Evolutionary conservation across 2,888 invertebrate species (phyloP).

Genomic region (Julus scandinavius): DNA sequence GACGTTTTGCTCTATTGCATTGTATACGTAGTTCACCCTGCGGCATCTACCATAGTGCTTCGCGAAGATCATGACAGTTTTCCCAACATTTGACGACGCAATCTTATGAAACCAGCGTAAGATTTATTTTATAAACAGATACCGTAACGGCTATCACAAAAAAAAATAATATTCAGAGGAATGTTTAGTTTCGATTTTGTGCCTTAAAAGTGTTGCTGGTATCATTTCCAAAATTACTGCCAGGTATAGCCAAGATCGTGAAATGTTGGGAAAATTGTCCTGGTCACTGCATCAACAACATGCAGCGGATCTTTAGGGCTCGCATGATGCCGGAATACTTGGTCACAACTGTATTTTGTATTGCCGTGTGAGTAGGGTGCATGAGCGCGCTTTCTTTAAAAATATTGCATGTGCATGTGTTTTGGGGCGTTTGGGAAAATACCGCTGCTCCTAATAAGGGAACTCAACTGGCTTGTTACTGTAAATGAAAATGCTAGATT

Average conservation of each 20-base stretch:
- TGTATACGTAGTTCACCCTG: not conserved
- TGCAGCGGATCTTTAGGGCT: no score
- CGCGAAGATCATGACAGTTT: not conserved
- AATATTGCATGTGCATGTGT: slow-evolving; percentile 8
- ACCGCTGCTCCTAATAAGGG: not conserved
- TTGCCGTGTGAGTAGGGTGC: not conserved
- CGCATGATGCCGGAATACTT: not conserved
- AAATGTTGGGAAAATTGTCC: not conserved
- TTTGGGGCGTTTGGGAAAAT: not conserved
- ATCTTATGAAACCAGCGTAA: not conserved
- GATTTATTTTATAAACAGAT: no score
- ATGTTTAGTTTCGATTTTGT: no score
- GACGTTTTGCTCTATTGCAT: not conserved
- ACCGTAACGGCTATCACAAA: no score
- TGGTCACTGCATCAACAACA: no score
- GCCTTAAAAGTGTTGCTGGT: no score
- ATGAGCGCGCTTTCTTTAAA: not conserved
- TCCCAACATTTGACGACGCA: not conserved
- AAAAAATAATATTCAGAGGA: no score
- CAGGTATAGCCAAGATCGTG: not conserved
- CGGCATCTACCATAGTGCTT: not conserved
- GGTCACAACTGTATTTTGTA: not conserved
- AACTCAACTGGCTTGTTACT: not conserved
- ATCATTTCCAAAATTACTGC: no score
- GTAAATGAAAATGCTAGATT: not conserved